Conservation (phyloP, 2,113 vertebrate genomes). For the Seriola aureovittata region DNA sequence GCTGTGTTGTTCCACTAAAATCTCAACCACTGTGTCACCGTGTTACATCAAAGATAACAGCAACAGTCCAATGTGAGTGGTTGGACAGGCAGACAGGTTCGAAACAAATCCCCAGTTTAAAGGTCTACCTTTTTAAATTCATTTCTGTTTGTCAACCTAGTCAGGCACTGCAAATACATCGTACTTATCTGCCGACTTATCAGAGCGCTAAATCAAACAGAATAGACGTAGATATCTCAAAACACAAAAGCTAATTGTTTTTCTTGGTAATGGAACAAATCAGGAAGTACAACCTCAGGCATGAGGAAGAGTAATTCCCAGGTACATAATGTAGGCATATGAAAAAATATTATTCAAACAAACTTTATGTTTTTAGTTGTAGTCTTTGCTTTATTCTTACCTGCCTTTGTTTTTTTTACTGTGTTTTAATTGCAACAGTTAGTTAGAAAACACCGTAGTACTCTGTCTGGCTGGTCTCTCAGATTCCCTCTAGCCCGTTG, state of each 20-base stretch:
- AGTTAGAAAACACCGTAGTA: background rate
- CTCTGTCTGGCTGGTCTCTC: constrained; percentile 18
- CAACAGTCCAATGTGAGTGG: background rate
- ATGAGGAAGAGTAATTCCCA: constrained; percentile 40
- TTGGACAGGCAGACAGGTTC: background rate
- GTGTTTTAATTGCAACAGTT: background rate
- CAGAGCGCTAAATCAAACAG: background rate
- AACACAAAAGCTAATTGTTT: constrained; percentile 4
- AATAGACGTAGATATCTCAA: background rate
- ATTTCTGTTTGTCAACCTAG: background rate
- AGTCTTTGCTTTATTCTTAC: background rate
- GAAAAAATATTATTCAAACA: constrained; percentile 1
- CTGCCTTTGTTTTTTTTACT: background rate
- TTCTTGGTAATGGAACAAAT: constrained; percentile 12
- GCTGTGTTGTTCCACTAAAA: background rate
- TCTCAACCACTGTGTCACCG: background rate
- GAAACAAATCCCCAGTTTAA: background rate
- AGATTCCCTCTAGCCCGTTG: constrained; percentile 47
- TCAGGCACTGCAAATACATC: background rate
- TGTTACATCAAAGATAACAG: background rate
- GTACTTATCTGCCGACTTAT: background rate
- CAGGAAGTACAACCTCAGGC: constrained; percentile 48
- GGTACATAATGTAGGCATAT: background rate
- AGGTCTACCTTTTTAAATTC: background rate
- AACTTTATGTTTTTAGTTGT: background rate